Evolutionary conservation across 2,888 invertebrate genomes (phyloP).

Genomic region (Hyposoter dolosus): DNA sequence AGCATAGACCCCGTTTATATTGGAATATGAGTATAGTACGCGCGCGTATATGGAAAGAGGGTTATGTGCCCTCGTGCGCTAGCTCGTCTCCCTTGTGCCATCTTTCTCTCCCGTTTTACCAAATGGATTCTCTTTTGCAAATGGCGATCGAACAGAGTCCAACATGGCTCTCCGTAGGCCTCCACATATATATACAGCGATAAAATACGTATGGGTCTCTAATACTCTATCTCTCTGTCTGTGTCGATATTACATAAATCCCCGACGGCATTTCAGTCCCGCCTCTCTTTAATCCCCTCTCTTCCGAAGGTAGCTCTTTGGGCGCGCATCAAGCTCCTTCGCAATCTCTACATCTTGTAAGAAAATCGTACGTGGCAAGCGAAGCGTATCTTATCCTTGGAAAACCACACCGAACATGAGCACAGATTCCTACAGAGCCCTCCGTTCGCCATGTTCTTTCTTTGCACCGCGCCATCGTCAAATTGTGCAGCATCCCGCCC

Average conservation of each 20-base stretch:
- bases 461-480: conserved; percentile 15
- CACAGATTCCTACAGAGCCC: conserved; percentile 28
- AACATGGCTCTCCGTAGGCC: conserved; percentile 34
- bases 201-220: conserved; percentile 20
- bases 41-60: conserved; percentile 66
- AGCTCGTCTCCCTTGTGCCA: background rate
- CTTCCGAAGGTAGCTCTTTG: conserved; percentile 52
- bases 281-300: conserved; percentile 67
- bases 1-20: conserved; percentile 78
- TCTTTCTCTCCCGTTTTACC: conserved; percentile 34
- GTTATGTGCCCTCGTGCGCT: conserved; percentile 35
- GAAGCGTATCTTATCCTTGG: conserved; percentile 55
- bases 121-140: conserved; percentile 56
- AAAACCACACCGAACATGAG: conserved; percentile 33
- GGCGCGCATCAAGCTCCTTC: conserved; percentile 63
- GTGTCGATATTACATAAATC: conserved; percentile 73
- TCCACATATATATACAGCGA: background rate
- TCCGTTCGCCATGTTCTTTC: conserved; percentile 21
- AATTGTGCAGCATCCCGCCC: conserved; percentile 4
- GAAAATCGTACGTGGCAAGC: conserved; percentile 66
- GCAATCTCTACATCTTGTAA: conserved; percentile 69
- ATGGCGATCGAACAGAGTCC: conserved; percentile 55
- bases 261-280: conserved; percentile 69
- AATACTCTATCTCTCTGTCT: conserved; percentile 65
- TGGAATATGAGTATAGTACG: conserved; percentile 75